phyloP scores from a whole-genome alignment of 2,888 invertebrate species.

The Prosopocoilus inquinatus region DNA sequence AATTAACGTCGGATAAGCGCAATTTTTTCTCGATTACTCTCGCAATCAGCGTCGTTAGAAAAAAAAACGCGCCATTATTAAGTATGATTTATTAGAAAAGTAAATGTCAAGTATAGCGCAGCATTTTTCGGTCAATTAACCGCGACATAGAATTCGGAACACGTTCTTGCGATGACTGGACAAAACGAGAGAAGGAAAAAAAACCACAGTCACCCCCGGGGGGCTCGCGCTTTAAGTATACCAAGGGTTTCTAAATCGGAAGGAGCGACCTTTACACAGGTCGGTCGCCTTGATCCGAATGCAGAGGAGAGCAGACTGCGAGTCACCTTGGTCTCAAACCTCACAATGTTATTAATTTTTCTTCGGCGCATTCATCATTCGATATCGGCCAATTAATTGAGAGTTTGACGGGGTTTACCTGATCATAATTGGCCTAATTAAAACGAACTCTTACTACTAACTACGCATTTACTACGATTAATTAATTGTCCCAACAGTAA shows the following conservation, averaged over 20 bases:
- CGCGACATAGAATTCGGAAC: background rate
- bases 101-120: background rate
- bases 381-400: background rate
- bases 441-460: no score
- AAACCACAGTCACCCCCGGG: conserved; percentile 4
- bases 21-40: no score
- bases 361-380: background rate
- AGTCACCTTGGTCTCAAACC: conserved; percentile 24
- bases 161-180: background rate
- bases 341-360: conserved; percentile 1
- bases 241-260: conserved; percentile 16
- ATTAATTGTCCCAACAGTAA: no score
- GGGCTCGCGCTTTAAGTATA: conserved; percentile 11
- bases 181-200: conserved; percentile 4
- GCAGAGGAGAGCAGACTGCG: conserved; percentile 9
- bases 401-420: background rate
- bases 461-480: no score
- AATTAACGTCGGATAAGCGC: no score
- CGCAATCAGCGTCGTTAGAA: no score
- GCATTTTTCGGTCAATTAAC: background rate
- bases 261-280: conserved; percentile 12
- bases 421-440: no score
- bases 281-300: conserved; percentile 23
- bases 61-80: no score
- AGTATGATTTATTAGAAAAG: no score